Base-by-base conservation (phyloP, 1,140 invertebrate species). In the Dufourea novaeangliae region DNA sequence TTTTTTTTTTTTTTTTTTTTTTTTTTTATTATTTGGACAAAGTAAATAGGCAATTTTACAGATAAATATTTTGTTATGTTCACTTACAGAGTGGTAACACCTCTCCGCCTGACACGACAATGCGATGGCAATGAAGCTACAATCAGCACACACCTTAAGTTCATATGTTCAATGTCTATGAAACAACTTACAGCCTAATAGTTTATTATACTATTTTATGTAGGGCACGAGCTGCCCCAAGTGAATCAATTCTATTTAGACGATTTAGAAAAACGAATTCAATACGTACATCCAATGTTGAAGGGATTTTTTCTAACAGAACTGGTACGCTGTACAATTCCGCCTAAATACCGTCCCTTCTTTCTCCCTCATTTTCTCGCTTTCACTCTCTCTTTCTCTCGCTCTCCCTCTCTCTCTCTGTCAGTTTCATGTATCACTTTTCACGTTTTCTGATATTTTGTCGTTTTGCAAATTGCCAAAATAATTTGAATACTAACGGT, bases 31-130 rank as follows among this genome's bases (percentile, higher is more conserved):
- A 7, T 50, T 63, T 66, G 69, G 66, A 75, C 70, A 87, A 88
- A 85, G 79, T 87, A 88, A 84, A 84, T 87, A 88, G 86, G 79
- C 73, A 85, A 75, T 81, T 87, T 87, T 88, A 89, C 88, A 90
- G 86, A 90, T 90, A 91, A 86, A 91, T 91, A 91, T 89, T 91
- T 90, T 88, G 86, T 91, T 91, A 84, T 80, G 89, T 90, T 92
- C 83, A 92, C 92, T 92, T 92, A 92, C 92, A 92, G 91, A 92
- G 89, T 90, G 90, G 91, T 86, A 91, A 92, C 89, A 89, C 89
- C 90, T 92, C 88, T 90, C 88, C 89, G 90, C 90, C 91, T 91
- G 91, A 91, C 90, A 88, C 88, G 89, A 88, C 87, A 91, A 90
- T 91, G 91, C 88, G 92, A 90, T 89, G 91, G 79, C 87, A 92